Evolutionary conservation across 2,888 invertebrate species (phyloP).

Genomic region (Sarcophaga subvicina): DNA sequence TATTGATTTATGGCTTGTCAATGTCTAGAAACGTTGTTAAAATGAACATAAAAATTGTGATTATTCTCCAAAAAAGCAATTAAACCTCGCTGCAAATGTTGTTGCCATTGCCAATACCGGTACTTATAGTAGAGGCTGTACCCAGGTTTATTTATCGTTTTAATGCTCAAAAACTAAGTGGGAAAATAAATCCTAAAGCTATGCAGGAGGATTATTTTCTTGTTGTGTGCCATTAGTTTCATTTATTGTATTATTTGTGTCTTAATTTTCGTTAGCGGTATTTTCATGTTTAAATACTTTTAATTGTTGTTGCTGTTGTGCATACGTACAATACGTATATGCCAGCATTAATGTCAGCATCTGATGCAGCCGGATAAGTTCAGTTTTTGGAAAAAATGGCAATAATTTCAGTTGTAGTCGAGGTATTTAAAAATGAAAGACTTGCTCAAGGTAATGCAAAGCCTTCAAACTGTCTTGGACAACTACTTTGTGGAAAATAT

Average conservation of each 20-base stretch:
- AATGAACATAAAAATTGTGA: conserved; percentile 28
- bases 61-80: conserved; percentile 52
- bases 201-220: background rate
- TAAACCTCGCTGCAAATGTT: conserved; percentile 25
- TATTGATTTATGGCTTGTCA: conserved; percentile 66
- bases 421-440: conserved; percentile 61
- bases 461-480: conserved; percentile 46
- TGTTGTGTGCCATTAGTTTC: no score
- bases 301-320: background rate
- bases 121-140: background rate
- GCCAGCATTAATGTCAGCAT: conserved; percentile 1
- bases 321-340: background rate
- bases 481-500: conserved; percentile 32
- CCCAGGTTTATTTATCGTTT: conserved; percentile 18
- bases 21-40: conserved; percentile 28
- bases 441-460: conserved; percentile 45
- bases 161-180: conserved; percentile 11
- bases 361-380: background rate
- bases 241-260: background rate
- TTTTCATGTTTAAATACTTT: conserved; percentile 33
- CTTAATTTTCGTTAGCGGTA: conserved; percentile 28
- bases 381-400: background rate
- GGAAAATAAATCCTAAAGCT: background rate
- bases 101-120: background rate
- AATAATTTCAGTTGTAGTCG: background rate